Evolutionary conservation across 2,113 vertebrate genomes (phyloP), one percentile per base, ranked within the genome.

Genomic region (Psephotus haematonotus): DNA sequence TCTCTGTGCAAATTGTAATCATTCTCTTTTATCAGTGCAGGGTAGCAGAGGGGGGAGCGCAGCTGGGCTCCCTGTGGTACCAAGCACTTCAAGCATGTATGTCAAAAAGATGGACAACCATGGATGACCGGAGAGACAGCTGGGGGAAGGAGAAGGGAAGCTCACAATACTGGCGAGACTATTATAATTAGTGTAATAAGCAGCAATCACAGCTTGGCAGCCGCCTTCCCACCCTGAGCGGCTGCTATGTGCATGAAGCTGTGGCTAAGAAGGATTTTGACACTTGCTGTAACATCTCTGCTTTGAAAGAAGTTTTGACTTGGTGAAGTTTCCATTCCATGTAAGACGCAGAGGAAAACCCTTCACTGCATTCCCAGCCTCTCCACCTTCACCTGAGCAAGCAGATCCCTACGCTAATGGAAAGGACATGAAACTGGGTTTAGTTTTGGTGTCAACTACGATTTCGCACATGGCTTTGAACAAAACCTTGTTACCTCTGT

Each of bases 171-270:
- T 29, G 4, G 62, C 0, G 9, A 89, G 95, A 91, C 15, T 9
- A 20, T 22, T 82, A 60, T 82, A 96, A 97, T 96, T 95, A 96
- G 92, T 46, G 57, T 31, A 94, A 92, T 91, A 57, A 94, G 86
- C 83, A 64, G 93, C 80, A 92, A 80, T 82, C 14, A 29, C 80
- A 86, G 88, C 84, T 78, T 71, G 74, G 27, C 94, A 96, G 88
- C 96, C 93, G 92, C 83, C 81, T 79, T 28, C 33, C 79, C 35
- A 49, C 37, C 60, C 72, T 1, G 17, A 72, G 84, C 2, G 17
- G 5, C 82, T 86, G 93, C 88, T 17, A 47, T 17, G 8, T 0
- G 0, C 86, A 59, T 37, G 7, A 0, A 67, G 33, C 44, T n/a
- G 13, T 0, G 18, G 77, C 86, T 77, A 29, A 69, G 85, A 33